Conservation (phyloP, 2,113 vertebrate species). For the Dissostichus mawsoni region DNA sequence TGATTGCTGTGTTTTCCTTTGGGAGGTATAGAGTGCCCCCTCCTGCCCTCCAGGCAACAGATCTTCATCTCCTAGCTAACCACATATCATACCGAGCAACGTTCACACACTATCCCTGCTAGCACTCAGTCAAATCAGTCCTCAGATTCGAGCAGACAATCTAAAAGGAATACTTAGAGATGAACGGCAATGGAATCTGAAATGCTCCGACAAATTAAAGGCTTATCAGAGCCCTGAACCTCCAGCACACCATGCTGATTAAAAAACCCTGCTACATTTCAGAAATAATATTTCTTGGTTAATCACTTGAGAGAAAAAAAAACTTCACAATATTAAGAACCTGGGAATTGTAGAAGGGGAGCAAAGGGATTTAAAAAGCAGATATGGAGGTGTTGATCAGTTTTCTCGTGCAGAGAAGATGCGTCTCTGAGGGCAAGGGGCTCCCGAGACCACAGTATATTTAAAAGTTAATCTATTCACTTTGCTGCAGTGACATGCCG, state of each 20-base stretch:
- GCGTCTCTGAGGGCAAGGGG: constrained; percentile 74
- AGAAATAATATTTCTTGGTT: constrained; percentile 55
- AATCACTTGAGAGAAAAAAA: constrained; percentile 33
- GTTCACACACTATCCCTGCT: neutral
- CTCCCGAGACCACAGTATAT: constrained; percentile 77
- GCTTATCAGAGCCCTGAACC: constrained; percentile 53
- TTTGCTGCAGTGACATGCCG: constrained; percentile 83
- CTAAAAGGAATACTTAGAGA: constrained; percentile 63
- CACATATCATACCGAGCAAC: constrained; percentile 16
- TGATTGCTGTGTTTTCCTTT: constrained; percentile 38
- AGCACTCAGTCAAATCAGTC: constrained; percentile 54
- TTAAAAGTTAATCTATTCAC: constrained; percentile 88
- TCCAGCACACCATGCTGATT: constrained; percentile 30
- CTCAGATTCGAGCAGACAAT: constrained; percentile 64
- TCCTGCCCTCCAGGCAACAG: constrained; percentile 71
- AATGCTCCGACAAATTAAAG: constrained; percentile 63
- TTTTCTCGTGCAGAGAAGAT: constrained; percentile 67
- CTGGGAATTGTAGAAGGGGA: constrained; percentile 51
- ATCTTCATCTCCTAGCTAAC: constrained; percentile 55
- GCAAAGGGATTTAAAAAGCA: constrained; percentile 45
- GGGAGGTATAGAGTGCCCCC: constrained; percentile 58
- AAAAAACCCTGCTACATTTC: constrained; percentile 36
- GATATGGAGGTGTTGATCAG: constrained; percentile 75
- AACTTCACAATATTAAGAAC: constrained; percentile 55
- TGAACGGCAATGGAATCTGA: constrained; percentile 61